Conservation (phyloP, 2,797 vertebrate species). For the Hypotaenidia philippensis region DNA sequence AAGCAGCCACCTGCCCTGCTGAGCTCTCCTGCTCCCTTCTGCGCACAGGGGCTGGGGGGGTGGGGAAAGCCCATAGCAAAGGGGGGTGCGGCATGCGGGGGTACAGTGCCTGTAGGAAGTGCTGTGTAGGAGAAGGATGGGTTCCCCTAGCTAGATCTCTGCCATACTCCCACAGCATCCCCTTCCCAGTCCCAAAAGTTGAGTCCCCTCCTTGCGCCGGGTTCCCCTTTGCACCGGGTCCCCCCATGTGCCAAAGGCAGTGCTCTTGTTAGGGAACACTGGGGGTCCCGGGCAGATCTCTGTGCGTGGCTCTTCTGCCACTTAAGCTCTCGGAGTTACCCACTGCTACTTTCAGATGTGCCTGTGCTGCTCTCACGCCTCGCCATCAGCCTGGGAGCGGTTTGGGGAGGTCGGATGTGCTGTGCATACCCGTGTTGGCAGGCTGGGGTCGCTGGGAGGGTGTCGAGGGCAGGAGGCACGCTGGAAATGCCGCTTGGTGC, state of each 20-base stretch:
- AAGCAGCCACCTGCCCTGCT: neutral
- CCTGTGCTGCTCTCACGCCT: neutral
- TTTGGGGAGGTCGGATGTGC: neutral
- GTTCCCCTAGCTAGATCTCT: neutral
- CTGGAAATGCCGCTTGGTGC: neutral
- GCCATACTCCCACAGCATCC: neutral
- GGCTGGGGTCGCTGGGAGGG: neutral
- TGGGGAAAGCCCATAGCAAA: neutral
- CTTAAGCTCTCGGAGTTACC: neutral
- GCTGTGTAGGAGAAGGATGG: neutral
- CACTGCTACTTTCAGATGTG: neutral
- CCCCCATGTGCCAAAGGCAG: neutral
- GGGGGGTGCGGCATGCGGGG: neutral
- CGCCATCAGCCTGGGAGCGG: neutral
- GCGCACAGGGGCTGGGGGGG: neutral
- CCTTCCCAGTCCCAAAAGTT: neutral
- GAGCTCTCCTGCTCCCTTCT: neutral
- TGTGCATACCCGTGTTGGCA: rapidly evolving
- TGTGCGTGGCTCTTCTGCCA: rapidly evolving
- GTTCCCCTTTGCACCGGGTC: too few relatives aligned
- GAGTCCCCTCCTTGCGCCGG: too few relatives aligned
- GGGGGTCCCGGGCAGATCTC: neutral
- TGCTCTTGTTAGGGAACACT: neutral
- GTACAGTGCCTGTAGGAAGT: neutral
- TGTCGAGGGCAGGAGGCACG: neutral